phyloP scores from a whole-genome alignment of 2,113 vertebrate species.

The Chionis minor region DNA sequence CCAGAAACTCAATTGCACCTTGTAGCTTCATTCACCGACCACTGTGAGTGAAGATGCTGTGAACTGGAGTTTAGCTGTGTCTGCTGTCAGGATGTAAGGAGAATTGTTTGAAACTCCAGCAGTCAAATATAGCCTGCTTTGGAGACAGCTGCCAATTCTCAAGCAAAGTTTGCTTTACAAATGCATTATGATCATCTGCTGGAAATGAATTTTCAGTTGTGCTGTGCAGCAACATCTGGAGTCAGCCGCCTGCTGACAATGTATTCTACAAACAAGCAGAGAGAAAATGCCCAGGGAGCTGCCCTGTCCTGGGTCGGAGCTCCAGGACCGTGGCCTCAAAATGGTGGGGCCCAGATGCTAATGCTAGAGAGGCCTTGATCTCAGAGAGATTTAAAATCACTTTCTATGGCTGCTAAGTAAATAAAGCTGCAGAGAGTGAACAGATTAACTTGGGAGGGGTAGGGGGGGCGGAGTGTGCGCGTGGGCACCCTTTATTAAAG shows the following conservation, averaged over 20 bases:
- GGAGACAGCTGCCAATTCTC: neutral
- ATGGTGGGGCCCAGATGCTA: neutral
- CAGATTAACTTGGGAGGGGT: neutral
- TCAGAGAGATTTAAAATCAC: neutral
- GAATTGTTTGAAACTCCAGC: neutral
- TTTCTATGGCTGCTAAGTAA: neutral
- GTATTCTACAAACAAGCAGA: neutral
- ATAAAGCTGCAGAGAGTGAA: neutral
- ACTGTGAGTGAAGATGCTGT: neutral
- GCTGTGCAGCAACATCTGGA: neutral
- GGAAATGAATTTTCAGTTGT: neutral
- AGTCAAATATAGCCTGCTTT: neutral
- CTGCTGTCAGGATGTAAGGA: neutral
- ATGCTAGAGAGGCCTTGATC: neutral
- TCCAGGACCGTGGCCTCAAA: neutral
- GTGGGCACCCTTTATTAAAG: neutral
- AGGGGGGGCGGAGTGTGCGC: no score
- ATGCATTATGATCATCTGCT: neutral
- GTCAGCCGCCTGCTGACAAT: neutral
- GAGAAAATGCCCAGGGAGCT: neutral
- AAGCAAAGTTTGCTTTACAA: neutral
- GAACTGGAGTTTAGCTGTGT: neutral
- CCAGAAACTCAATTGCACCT: neutral
- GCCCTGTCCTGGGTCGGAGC: neutral
- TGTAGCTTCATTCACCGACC: neutral